Percentiles rank a stretch among this genome's conserved stretches.
These are phyloP conservation scores for Sebastes kiyomatsui DNA, from an alignment of 2,797 vertebrate species.

Conservation along the genomic window DNA sequence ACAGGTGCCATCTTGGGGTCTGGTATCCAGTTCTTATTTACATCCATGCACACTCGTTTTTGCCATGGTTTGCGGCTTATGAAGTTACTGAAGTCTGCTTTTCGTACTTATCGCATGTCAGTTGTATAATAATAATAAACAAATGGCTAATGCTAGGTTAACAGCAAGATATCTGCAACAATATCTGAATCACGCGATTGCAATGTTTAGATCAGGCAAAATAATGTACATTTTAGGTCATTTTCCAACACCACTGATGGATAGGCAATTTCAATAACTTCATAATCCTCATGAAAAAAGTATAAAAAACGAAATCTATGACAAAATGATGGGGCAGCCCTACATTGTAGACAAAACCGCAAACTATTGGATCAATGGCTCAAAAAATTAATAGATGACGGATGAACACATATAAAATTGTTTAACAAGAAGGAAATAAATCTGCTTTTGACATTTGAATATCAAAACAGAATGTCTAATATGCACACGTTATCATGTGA, in stretches of 20 bases:
- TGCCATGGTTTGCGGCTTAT: neutral
- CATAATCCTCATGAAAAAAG: neutral
- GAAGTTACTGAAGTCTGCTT: neutral
- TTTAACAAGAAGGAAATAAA: neutral
- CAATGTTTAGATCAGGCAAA: too few species aligned
- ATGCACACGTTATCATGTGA: neutral
- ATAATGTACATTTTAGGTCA: too few species aligned
- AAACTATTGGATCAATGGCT: neutral
- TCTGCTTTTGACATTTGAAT: slow-evolving; percentile 22
- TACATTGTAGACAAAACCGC: neutral
- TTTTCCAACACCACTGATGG: too few species aligned
- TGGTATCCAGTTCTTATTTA: too few species aligned
- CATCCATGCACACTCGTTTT: neutral
- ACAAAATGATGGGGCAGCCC: rapidly evolving
- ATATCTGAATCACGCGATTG: rapidly evolving
- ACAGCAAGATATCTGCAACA: neutral
- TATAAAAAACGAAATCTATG: too few species aligned
- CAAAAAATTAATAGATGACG: neutral
- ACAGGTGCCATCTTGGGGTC: too few species aligned
- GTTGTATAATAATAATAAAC: neutral
- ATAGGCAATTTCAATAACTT: neutral
- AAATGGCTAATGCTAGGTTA: neutral
- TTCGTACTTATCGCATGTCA: neutral
- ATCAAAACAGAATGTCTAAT: slow-evolving; percentile 12
- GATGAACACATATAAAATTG: neutral